These are phyloP conservation scores for Pogonocichla stellata DNA, from an alignment of 2,113 vertebrate species.

Conservation along the genomic window DNA sequence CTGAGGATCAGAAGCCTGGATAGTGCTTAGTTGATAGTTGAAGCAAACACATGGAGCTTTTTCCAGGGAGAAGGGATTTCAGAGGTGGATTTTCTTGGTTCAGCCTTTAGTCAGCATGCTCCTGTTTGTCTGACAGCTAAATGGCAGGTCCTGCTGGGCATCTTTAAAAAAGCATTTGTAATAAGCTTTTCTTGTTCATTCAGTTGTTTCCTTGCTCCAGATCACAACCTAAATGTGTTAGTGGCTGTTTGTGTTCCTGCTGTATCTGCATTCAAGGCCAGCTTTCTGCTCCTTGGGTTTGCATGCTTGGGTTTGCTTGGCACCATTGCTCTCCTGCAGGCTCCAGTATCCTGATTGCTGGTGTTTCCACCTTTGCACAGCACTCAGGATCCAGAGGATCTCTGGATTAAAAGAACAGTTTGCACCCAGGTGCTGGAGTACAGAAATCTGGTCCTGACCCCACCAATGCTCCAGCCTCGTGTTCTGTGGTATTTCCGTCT, in stretches of 20 bases:
- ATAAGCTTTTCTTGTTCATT: background rate
- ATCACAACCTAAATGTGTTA: background rate
- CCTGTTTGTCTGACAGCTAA: background rate
- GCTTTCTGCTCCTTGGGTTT: background rate
- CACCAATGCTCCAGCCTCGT: rapidly evolving
- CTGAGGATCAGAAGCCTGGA: background rate
- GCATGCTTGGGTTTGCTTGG: background rate
- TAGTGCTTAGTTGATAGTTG: background rate
- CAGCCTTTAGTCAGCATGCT: background rate
- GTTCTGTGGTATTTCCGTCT: background rate
- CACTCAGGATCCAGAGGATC: background rate
- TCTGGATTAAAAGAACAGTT: background rate
- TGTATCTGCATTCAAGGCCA: background rate
- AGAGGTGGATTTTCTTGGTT: background rate
- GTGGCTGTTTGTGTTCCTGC: background rate
- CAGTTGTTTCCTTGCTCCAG: background rate
- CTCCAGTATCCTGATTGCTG: background rate
- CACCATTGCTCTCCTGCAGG: background rate
- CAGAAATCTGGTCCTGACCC: rapidly evolving
- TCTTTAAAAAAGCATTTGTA: background rate
- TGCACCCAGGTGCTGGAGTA: background rate
- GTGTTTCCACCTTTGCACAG: background rate
- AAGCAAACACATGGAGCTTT: background rate
- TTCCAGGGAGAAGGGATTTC: background rate
- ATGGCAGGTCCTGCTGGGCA: background rate